These are phyloP conservation scores for Vanessa tameamea DNA, from an alignment of 1,140 invertebrate genomes.

Conservation along the genomic window DNA sequence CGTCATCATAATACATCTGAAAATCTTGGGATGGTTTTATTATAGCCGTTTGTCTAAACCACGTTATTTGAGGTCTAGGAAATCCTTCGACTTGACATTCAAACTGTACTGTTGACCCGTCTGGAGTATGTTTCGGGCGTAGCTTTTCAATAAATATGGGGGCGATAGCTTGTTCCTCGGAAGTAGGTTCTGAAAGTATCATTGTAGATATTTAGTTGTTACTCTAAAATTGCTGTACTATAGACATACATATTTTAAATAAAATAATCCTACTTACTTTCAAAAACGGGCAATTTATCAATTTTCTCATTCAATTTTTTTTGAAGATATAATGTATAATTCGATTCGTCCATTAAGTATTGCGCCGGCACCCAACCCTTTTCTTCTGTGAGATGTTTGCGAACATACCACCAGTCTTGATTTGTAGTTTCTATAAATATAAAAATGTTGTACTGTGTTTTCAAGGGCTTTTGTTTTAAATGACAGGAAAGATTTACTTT, in stretches of 20 bases:
- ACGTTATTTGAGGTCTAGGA: slow-evolving; percentile 95
- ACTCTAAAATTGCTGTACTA: too few relatives aligned
- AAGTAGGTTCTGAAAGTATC: slow-evolving; percentile 85
- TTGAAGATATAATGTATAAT: slow-evolving; percentile 91
- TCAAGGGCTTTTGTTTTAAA: too few relatives aligned
- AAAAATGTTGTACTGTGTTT: not conserved
- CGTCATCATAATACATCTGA: slow-evolving; percentile 95
- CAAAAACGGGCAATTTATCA: slow-evolving; percentile 93
- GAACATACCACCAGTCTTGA: slow-evolving; percentile 95
- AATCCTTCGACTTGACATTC: slow-evolving; percentile 94
- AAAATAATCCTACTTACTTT: slow-evolving; percentile 85
- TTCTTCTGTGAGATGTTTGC: slow-evolving; percentile 93
- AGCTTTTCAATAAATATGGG: slow-evolving; percentile 93
- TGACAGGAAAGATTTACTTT: too few relatives aligned
- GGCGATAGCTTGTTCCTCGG: slow-evolving; percentile 88
- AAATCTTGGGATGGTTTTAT: slow-evolving; percentile 95
- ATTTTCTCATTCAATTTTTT: slow-evolving; percentile 95
- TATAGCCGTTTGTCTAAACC: slow-evolving; percentile 96
- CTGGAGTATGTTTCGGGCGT: slow-evolving; percentile 89
- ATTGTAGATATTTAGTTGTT: not conserved
- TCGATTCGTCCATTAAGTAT: slow-evolving; percentile 90
- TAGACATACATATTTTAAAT: too few relatives aligned
- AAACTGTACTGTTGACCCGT: slow-evolving; percentile 94
- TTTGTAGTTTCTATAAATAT: slow-evolving; percentile 85
- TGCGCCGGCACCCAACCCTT: slow-evolving; percentile 95